phyloP scores from a whole-genome alignment of 35 echinoderm and acorn worm genomes.

The Acanthaster planci region DNA sequence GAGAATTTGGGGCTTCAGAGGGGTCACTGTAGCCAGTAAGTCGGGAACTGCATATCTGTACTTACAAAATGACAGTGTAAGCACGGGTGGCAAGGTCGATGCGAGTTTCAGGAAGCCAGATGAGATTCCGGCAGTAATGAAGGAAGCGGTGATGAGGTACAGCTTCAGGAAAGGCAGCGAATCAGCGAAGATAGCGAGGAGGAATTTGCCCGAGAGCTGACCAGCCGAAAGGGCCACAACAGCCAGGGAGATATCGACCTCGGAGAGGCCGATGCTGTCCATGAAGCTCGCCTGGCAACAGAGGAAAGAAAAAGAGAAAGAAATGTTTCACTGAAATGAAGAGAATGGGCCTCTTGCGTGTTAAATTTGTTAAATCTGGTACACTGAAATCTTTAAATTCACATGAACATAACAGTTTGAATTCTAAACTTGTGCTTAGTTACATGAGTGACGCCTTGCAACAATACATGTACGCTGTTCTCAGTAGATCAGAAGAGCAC shows the following conservation, averaged over 20 bases:
- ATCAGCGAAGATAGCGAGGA: not conserved
- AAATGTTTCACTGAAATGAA: not conserved
- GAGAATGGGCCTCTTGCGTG: too few species aligned
- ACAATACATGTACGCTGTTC: too few species aligned
- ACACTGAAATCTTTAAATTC: too few species aligned
- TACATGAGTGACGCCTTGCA: too few species aligned
- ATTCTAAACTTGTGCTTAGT: too few species aligned
- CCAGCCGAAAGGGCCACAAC: not conserved
- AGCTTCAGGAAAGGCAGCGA: conserved; percentile 8
- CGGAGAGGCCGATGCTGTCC: not conserved
- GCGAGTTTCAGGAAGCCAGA: not conserved
- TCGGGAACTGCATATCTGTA: too few species aligned
- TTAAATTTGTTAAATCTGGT: too few species aligned
- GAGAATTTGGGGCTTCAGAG: too few species aligned
- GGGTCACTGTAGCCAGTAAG: too few species aligned
- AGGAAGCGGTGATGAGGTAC: not conserved
- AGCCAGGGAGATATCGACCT: not conserved
- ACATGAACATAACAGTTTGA: too few species aligned
- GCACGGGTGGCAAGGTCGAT: not conserved
- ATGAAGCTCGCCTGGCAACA: not conserved
- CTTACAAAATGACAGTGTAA: not conserved
- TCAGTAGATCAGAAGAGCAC: too few species aligned
- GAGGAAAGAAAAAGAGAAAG: not conserved
- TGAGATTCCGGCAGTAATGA: not conserved
- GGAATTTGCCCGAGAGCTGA: not conserved